A percentile compares a stretch with the other conserved stretches of the same genome.
phyloP scores from a whole-genome alignment of 92 coral and sea anemone genomes.

The Phenganax marumi region DNA sequence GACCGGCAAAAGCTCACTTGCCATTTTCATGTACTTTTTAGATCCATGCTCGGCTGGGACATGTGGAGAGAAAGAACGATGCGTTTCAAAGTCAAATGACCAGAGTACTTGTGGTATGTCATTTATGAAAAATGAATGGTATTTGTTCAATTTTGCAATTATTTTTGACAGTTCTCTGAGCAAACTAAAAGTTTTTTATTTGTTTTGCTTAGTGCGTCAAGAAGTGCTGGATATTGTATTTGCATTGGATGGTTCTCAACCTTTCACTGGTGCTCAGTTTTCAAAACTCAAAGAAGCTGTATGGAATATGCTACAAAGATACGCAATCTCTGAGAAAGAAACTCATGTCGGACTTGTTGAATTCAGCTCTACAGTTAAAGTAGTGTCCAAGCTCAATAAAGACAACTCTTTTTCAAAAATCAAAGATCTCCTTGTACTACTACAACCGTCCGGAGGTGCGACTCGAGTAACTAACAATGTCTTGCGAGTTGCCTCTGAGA shows the following conservation, averaged over 20 bases:
- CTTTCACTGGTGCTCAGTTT: constrained; percentile 62
- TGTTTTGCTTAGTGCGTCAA: constrained; percentile 2
- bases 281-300: constrained; percentile 69
- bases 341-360: constrained; percentile 75
- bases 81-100: constrained; percentile 26
- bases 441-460: constrained; percentile 28
- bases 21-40: constrained; percentile 1
- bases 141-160: neutral
- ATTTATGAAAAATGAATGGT: neutral
- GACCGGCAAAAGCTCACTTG: neutral
- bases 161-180: neutral
- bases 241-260: constrained; percentile 76
- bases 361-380: constrained; percentile 64
- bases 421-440: constrained; percentile 4
- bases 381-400: constrained; percentile 40
- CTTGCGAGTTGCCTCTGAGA: constrained; percentile 20
- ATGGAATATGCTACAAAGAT: constrained; percentile 50
- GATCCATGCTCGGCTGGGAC: constrained; percentile 25
- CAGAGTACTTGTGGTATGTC: constrained; percentile 41
- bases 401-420: constrained; percentile 11
- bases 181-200: neutral
- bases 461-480: constrained; percentile 22
- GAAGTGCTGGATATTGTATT: constrained; percentile 67
- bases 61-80: constrained; percentile 19
- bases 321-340: constrained; percentile 70